A percentile compares a stretch with the other conserved stretches of the same genome.
Conservation (phyloP, 1,140 invertebrate species). For the Alviniconcha marisindica region DNA sequence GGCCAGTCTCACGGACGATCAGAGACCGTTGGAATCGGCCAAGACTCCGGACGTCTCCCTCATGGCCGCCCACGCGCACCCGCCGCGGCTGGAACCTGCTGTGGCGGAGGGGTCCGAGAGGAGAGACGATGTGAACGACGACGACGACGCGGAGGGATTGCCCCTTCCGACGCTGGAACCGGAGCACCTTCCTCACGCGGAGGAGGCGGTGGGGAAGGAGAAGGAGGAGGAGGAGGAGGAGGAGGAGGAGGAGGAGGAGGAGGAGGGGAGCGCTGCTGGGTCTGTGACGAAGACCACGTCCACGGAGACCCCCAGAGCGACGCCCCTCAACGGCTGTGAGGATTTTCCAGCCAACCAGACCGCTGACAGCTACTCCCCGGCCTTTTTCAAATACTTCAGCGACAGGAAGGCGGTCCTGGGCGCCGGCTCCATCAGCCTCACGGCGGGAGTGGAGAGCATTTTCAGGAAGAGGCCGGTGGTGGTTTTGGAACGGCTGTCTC, state of each 20-base stretch:
- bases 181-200: background rate
- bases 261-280: background rate
- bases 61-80: background rate
- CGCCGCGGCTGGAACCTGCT: background rate
- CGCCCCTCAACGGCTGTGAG: too few species aligned
- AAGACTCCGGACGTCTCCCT: constrained; percentile 3
- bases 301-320: too few species aligned
- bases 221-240: background rate
- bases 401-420: too few species aligned
- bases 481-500: background rate
- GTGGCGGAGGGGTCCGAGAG: background rate
- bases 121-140: background rate
- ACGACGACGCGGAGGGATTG: background rate
- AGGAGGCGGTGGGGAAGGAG: background rate
- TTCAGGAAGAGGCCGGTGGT: background rate
- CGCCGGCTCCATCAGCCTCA: too few species aligned
- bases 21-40: constrained; percentile 7
- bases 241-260: background rate
- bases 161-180: background rate
- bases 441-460: too few species aligned
- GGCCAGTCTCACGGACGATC: constrained; percentile 9
- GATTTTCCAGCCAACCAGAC: too few species aligned
- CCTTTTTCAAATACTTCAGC: too few species aligned
- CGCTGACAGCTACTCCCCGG: too few species aligned
- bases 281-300: background rate